phyloP scores from a whole-genome alignment of 1,140 invertebrate genomes.

The Cotesia vestalis region DNA sequence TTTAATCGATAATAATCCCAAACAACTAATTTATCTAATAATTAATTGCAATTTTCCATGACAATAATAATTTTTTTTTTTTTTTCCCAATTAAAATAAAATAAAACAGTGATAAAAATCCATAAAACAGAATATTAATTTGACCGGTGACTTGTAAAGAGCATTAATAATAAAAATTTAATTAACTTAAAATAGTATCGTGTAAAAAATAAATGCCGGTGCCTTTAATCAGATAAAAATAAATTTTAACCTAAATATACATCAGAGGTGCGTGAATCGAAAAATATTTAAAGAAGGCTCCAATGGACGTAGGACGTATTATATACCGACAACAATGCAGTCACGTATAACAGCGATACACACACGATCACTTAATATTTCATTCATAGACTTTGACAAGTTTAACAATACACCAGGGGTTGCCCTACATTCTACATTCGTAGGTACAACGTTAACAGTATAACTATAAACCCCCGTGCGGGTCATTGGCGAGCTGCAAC shows the following conservation, averaged over 20 bases:
- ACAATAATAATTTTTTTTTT: too few relatives aligned
- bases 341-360: slow-evolving; percentile 8
- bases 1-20: background rate
- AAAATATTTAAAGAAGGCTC: background rate
- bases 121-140: too few relatives aligned
- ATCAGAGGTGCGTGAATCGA: background rate
- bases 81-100: too few relatives aligned
- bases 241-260: too few relatives aligned
- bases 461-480: slow-evolving; percentile 11
- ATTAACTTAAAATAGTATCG: too few relatives aligned
- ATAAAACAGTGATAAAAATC: too few relatives aligned
- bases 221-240: too few relatives aligned
- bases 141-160: too few relatives aligned
- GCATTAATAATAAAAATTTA: too few relatives aligned
- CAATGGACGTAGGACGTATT: background rate
- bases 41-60: too few relatives aligned
- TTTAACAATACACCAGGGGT: slow-evolving; percentile 25
- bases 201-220: too few relatives aligned
- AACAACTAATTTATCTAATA: background rate
- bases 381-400: slow-evolving; percentile 28
- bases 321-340: background rate
- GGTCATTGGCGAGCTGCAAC: slow-evolving; percentile 19
- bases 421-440: slow-evolving; percentile 21
- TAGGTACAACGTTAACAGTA: too few relatives aligned
- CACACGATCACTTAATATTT: slow-evolving; percentile 24